Evolutionary conservation across 1,140 invertebrate genomes (phyloP).

Genomic region (Mylabris phalerata): DNA sequence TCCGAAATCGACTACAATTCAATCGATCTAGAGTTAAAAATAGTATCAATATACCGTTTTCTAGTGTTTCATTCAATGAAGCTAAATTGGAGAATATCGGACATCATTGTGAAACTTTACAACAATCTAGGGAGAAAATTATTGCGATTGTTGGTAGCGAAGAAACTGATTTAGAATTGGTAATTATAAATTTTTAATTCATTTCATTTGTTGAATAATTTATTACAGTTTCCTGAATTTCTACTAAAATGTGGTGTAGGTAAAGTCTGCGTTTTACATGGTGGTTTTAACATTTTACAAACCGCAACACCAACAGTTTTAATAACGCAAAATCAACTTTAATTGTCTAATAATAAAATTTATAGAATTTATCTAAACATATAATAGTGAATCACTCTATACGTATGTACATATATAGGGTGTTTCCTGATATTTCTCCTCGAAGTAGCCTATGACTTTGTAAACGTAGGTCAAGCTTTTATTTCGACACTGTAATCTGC

Average conservation of each 20-base stretch:
- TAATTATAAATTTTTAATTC: slow-evolving; percentile 40
- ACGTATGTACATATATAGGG: too few relatives aligned
- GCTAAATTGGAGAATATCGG: slow-evolving; percentile 55
- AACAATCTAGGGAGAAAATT: slow-evolving; percentile 55
- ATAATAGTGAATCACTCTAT: too few relatives aligned
- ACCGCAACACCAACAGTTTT: slow-evolving; percentile 53
- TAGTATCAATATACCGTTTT: slow-evolving; percentile 83
- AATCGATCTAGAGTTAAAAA: slow-evolving; percentile 64
- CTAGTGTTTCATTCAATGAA: slow-evolving; percentile 62
- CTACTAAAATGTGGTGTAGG: slow-evolving; percentile 58
- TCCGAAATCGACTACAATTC: slow-evolving; percentile 65
- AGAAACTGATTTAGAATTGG: slow-evolving; percentile 67
- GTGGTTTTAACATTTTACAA: slow-evolving; percentile 59
- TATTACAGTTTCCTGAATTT: slow-evolving; percentile 61
- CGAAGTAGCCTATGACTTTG: too few relatives aligned
- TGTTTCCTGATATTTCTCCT: too few relatives aligned
- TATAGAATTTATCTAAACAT: too few relatives aligned
- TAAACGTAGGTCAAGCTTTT: too few relatives aligned
- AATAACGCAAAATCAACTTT: slow-evolving; percentile 21
- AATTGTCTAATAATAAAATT: slow-evolving; percentile 4
- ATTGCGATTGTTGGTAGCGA: slow-evolving; percentile 73
- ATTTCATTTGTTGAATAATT: slow-evolving; percentile 6
- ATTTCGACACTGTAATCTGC: too few relatives aligned
- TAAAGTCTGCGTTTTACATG: slow-evolving; percentile 65
- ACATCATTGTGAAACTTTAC: slow-evolving; percentile 52